These are phyloP conservation scores for Ceratotherium simum DNA, from an alignment of 2,113 vertebrate genomes.

Conservation along the genomic window DNA sequence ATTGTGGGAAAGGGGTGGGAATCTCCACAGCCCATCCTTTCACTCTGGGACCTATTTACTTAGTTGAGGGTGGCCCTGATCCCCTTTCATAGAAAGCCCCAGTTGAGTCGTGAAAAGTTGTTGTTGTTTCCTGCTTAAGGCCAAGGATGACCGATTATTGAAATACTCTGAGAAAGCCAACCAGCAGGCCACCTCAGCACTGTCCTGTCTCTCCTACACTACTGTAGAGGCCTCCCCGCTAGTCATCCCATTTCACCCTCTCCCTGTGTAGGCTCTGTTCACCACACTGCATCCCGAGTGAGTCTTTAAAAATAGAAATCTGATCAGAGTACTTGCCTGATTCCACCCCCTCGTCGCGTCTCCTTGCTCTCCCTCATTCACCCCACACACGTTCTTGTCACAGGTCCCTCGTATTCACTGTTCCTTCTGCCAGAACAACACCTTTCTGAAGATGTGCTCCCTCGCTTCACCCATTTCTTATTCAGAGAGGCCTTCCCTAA, in stretches of 20 bases:
- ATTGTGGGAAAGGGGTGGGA: background rate
- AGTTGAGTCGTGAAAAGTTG: background rate
- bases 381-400: background rate
- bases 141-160: background rate
- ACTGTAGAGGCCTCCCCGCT: background rate
- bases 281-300: background rate
- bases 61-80: background rate
- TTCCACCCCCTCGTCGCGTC: no score
- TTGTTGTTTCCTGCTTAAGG: background rate
- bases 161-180: background rate
- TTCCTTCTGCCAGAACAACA: background rate
- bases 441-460: background rate
- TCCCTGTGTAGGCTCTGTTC: background rate
- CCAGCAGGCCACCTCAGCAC: background rate
- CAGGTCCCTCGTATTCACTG: background rate
- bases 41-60: background rate
- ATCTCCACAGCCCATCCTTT: background rate
- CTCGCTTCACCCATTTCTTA: background rate
- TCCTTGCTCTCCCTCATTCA: background rate
- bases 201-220: background rate
- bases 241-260: background rate
- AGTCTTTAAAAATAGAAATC: constrained; percentile 31
- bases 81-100: background rate
- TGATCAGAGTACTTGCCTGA: background rate
- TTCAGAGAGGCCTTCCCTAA: background rate